These are phyloP conservation scores for Apamea epomidion DNA, from an alignment of 2,888 invertebrate genomes.

Conservation along the genomic window DNA sequence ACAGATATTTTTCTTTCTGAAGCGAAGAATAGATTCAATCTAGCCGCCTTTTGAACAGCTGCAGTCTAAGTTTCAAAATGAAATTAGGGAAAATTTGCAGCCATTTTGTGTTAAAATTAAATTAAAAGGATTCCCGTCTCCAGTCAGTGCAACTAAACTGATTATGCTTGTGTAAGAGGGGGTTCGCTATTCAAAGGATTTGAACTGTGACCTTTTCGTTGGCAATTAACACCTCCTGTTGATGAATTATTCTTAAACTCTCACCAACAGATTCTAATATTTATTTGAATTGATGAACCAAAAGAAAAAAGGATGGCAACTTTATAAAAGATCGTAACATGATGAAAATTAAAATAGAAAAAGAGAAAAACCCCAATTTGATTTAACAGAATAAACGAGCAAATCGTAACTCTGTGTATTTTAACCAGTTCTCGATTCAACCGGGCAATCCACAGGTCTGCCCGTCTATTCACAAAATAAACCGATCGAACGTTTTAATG, in stretches of 20 bases:
- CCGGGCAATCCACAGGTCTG: conserved; percentile 16
- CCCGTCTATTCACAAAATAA: conserved; percentile 38
- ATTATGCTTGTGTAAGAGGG: conserved; percentile 17
- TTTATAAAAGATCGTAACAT: not conserved
- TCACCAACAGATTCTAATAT: not conserved
- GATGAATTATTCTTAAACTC: conserved; percentile 2
- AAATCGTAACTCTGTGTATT: not conserved
- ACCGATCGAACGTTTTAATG: conserved; percentile 55
- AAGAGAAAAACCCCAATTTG: not conserved
- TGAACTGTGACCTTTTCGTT: conserved; percentile 1
- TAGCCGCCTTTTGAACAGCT: conserved; percentile 9
- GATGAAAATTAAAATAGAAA: not conserved
- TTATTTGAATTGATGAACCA: not conserved
- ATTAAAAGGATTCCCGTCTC: conserved; percentile 28
- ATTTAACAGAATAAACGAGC: not conserved
- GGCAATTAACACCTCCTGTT: conserved; percentile 16
- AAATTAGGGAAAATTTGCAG: conserved; percentile 30
- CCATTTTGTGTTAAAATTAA: conserved; percentile 31
- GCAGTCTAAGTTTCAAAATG: conserved; percentile 33
- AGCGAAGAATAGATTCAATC: not conserved
- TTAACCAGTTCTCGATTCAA: conserved; percentile 22
- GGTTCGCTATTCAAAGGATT: conserved; percentile 9
- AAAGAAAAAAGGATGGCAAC: not conserved
- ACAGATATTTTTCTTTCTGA: not conserved
- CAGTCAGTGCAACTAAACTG: conserved; percentile 31